Evolutionary conservation across 2,888 invertebrate species (phyloP), one percentile per base, ranked within the genome.

Genomic region (Stratiomys singularior): DNA sequence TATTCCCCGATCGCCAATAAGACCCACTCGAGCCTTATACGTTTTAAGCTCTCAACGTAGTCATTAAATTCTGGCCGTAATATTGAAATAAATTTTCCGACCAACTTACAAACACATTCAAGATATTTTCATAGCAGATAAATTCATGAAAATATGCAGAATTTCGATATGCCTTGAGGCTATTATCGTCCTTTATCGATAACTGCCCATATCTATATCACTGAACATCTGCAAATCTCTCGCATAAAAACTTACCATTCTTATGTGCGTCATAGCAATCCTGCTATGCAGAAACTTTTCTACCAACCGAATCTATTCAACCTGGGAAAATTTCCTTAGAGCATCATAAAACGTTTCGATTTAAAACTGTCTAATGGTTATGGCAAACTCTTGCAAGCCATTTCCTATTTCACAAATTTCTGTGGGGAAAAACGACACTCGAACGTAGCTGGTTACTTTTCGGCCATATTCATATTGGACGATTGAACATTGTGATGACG

Each of bases 301-400:
- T 52, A n/a, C 15, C 52, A 52, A 18, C 15, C 3, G 15, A 52
- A 52, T 52, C 52, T 52, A 52, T 52, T 13, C 52, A 18, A 52
- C 52, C 52, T 52, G 52, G 52, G 18, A 52, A 13, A n/a, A 52
- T 52, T 52, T 18, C 52, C 52, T 52, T 52, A 52, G 2, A 52
- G 52, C 52, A 4, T 58, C 74, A 74, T 74, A 74, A 74, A 74
- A 74, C 74, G 74, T 58, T 74, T 74, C 37, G 58, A 74, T 74
- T 74, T 74, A 60, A 74, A 58, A 18, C 37, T 37, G 60, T 74
- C 74, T 74, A 74, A 74, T 74, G 44, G 74, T 30, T 69, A 69
- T 30, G 25, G 18, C 30, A n/a, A 18, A 18, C 28, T 69, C 23
- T 13, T 25, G 47, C 25, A 47, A 3, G 30, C 30, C 47, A 47